These are phyloP conservation scores for Numenius phaeopus DNA, from an alignment of 2,797 vertebrate genomes.

Conservation along the genomic window DNA sequence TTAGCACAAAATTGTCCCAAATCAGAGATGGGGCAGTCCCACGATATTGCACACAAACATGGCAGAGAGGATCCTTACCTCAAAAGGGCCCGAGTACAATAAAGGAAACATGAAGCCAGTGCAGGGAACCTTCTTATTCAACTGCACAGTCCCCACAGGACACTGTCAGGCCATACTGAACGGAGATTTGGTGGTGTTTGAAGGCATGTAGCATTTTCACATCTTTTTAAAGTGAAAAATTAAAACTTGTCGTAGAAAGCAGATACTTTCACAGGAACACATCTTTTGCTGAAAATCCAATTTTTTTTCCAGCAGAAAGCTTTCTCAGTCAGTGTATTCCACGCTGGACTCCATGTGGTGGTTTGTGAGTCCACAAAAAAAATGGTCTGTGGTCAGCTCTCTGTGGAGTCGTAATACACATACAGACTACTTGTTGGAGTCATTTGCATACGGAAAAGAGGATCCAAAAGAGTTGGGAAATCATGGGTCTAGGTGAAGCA, in stretches of 20 bases:
- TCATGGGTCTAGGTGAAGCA: not conserved
- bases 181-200: not conserved
- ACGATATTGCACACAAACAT: not conserved
- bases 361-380: not conserved
- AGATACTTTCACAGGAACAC: not conserved
- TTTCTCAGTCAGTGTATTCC: not conserved
- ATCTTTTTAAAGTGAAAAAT: not conserved
- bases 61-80: not conserved
- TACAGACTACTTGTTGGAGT: not conserved
- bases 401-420: not conserved
- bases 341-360: not conserved
- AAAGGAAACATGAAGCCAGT: not conserved
- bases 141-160: not conserved
- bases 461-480: not conserved
- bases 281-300: not conserved
- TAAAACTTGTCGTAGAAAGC: not conserved
- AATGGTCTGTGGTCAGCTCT: not conserved
- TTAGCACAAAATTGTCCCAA: not conserved
- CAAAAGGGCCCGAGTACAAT: not conserved
- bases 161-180: not conserved
- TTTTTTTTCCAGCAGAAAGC: not conserved
- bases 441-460: not conserved
- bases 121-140: not conserved
- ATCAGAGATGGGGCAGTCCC: not conserved
- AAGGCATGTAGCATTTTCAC: not conserved